Base-by-base conservation (phyloP, 1,140 invertebrate species). In the Prorops nasuta region DNA sequence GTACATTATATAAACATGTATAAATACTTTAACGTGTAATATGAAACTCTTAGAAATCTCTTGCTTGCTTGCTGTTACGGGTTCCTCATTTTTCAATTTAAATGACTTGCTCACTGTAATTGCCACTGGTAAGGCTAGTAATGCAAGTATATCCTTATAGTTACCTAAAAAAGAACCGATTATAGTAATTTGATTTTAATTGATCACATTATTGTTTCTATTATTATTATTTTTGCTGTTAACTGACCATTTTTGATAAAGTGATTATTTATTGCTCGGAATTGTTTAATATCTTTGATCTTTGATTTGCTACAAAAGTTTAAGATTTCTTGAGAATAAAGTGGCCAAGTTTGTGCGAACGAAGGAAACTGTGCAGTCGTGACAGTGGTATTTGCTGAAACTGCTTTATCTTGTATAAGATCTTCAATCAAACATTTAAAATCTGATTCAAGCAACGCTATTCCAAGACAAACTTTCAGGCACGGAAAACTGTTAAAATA, bases 401-500 rank as follows among this genome's bases (percentile, higher is more conserved):
- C n/a, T 18, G 17, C 38, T 40, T 21, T 19, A 40, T 19, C n/a
- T 40, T 6, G 3, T 21, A 18, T 40, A 40, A 40, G 20, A 40
- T 18, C 17, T 40, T 40, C 38, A 1, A 18, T 46, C 24, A 52
- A 44, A 16, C 46, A 35, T 24, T 14, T 42, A 41, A 47, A 42
- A n/a, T n/a, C n/a, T n/a, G n/a, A n/a, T n/a, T n/a, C n/a, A n/a
- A n/a, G n/a, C n/a, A n/a, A n/a, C n/a, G n/a, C n/a, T n/a, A n/a
- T n/a, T 24, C 50, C 50, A 35, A 52, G 19, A 8, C 44, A 32
- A 18, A 4, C n/a, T 17, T 12, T 42, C 18, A 53, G 38, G 35
- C 44, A 47, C 1, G 44, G 32, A 20, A 47, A 53, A 31, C 51
- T 53, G 22, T 34, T 46, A 17, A 53, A 37, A 53, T 53, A 53